phyloP scores from a whole-genome alignment of 1,140 invertebrate species.

The Neotoxoptera formosana region DNA sequence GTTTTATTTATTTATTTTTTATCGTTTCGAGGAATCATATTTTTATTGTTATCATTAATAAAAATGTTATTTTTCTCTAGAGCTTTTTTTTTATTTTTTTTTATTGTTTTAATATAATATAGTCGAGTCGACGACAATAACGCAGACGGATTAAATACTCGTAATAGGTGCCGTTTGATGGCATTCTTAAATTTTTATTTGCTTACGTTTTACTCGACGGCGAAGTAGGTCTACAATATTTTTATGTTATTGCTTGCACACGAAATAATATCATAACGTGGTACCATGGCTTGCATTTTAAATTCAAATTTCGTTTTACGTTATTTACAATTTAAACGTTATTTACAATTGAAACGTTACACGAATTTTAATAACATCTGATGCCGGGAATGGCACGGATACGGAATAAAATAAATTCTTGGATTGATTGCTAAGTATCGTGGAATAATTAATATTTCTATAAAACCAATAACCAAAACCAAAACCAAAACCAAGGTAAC shows the following conservation, averaged over 20 bases:
- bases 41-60: background rate
- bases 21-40: background rate
- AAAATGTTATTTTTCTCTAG: background rate
- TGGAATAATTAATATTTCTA: no score
- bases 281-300: no score
- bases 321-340: no score
- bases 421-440: no score
- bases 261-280: background rate
- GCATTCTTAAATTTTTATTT: background rate
- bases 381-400: no score
- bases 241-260: background rate
- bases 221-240: background rate
- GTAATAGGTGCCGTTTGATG: background rate
- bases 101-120: conserved; percentile 3
- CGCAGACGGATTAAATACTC: background rate
- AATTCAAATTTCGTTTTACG: no score
- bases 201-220: background rate
- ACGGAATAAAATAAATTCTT: no score
- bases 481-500: no score
- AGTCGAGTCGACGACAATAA: background rate
- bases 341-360: no score
- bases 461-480: no score
- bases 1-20: background rate
- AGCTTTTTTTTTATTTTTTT: background rate
- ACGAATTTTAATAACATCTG: no score